phyloP scores from a whole-genome alignment of 2,797 vertebrate species.

The Acanthornis magna region DNA sequence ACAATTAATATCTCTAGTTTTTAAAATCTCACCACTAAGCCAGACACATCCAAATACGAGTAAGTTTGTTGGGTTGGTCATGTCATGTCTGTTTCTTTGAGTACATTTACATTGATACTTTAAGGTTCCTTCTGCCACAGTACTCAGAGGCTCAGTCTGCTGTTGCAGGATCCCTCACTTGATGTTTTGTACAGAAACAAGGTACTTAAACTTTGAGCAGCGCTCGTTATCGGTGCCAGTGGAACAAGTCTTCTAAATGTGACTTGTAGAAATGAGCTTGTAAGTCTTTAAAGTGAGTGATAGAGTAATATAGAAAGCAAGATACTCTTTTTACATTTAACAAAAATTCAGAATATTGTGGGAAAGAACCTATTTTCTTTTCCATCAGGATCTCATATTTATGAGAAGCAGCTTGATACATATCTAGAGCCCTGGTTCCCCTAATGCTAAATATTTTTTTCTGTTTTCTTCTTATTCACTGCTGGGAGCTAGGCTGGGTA shows the following conservation, averaged over 20 bases:
- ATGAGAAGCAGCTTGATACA: neutral
- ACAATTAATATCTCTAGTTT: neutral
- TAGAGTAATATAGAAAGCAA: neutral
- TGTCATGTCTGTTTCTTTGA: neutral
- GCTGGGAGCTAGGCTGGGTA: neutral
- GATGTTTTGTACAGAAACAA: neutral
- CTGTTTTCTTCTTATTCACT: neutral
- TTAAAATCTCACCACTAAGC: neutral
- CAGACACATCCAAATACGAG: neutral
- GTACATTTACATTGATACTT: neutral
- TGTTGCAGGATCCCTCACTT: neutral
- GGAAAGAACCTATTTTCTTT: neutral
- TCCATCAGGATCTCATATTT: neutral
- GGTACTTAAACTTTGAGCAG: neutral
- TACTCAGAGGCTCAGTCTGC: neutral
- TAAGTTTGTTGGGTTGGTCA: neutral
- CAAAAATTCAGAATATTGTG: neutral
- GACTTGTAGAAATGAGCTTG: neutral
- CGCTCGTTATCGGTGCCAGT: neutral
- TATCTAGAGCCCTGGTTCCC: neutral
- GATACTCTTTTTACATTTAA: neutral
- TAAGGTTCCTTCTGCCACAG: neutral
- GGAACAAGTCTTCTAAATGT: neutral
- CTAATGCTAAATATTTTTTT: neutral
- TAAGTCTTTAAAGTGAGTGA: neutral